Evolutionary conservation across 2,888 invertebrate species (phyloP), one percentile per base, ranked within the genome.

Genomic region (Nematopogon swammerdamellus): DNA sequence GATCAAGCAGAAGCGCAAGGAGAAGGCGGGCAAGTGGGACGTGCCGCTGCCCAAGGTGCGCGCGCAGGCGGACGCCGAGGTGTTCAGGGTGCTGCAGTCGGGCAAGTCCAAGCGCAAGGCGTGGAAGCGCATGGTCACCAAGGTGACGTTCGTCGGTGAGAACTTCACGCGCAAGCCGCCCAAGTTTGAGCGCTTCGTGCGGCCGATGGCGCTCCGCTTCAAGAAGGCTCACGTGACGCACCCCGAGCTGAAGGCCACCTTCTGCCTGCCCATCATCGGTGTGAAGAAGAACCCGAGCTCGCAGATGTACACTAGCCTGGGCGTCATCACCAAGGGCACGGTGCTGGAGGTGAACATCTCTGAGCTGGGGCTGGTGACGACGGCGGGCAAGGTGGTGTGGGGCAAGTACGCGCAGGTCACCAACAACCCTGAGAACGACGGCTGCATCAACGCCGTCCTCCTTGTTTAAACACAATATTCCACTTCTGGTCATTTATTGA

Each of bases 381-480:
- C 97, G 69, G 92, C 95, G 8, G 99, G 99, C 52, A 99, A 97
- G 85, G 97, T 99, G 46, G 95, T 99, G 1, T 99, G 99, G 99
- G 99, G 98, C 52, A 99, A 99, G 82, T 99, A 96, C 68, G 99
- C 99, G 0, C 99, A 98, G 75, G 97, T 99, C 17, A 98, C 98
- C 0, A 99, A 99, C 72, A 95, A 98, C 77, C 99, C 99, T 0
- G 99, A 99, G 72, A 99, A 99, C 76, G 99, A 99, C 82, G 99
- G 99, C 17, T 98, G 97, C 65, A 97, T 99, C 52, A 99, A 99
- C 82, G 97, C 98, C 65, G 94, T 99, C 53, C 83, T 99, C 53
- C 83, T 99, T 68, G 93, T 99, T 56, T 98, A 85, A 86, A 48
- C 43, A 45, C 36, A 18, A 18, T 36, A 19, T 49, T 54, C 55